Percentiles rank a stretch among this genome's conserved stretches.
These are phyloP conservation scores for Phylloscopus trochilus DNA, from an alignment of 2,113 vertebrate genomes.

Conservation along the genomic window DNA sequence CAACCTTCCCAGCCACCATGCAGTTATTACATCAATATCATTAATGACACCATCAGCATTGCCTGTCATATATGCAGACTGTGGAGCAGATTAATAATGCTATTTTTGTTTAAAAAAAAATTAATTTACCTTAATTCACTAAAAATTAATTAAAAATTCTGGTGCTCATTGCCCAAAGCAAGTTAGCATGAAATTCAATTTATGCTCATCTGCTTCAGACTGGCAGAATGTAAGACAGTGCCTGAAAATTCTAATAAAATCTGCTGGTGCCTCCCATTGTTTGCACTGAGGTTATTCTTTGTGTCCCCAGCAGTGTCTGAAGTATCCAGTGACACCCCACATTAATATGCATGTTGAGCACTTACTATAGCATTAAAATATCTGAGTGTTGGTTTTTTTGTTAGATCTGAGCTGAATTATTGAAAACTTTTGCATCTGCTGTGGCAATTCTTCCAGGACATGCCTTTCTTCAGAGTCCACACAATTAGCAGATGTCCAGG, in stretches of 20 bases:
- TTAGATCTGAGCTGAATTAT: neutral
- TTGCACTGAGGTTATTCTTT: neutral
- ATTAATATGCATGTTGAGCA: neutral
- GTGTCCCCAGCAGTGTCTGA: neutral
- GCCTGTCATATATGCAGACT: neutral
- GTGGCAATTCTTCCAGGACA: neutral
- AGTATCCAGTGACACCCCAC: neutral
- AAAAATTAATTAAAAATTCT: constrained; percentile 47
- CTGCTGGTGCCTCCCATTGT: neutral
- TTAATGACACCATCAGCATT: neutral
- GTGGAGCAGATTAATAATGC: neutral
- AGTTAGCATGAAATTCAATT: constrained; percentile 58
- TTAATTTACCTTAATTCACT: neutral
- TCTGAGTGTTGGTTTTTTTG: neutral
- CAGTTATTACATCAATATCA: neutral
- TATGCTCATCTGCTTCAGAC: neutral
- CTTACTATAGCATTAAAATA: neutral
- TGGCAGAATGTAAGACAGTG: neutral
- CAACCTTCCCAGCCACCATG: neutral
- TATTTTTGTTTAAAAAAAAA: constrained; percentile 1
- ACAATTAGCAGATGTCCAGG: neutral
- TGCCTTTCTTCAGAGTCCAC: neutral
- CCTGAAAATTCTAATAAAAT: neutral
- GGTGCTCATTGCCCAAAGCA: neutral
- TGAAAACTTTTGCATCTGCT: neutral